Percentiles rank a stretch among this genome's conserved stretches.
These are phyloP conservation scores for Aspidiotus destructor DNA, from an alignment of 2,888 invertebrate genomes.

Conservation along the genomic window DNA sequence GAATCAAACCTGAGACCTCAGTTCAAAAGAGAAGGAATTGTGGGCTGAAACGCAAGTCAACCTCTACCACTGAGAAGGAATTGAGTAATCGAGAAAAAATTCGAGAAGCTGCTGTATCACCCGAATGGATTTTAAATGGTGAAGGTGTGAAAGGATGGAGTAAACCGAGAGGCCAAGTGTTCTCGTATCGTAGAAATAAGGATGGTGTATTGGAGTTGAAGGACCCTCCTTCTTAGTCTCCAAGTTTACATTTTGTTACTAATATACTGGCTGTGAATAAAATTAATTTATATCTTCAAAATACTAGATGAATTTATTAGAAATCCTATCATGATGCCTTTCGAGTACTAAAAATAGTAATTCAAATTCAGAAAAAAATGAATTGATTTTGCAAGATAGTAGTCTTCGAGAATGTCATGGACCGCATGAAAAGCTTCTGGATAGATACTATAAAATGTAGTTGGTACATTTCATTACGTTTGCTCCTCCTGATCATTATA, in stretches of 20 bases:
- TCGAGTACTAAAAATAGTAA: too few relatives aligned
- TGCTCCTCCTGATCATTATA: too few relatives aligned
- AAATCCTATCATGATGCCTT: too few relatives aligned
- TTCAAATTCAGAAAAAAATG: too few relatives aligned
- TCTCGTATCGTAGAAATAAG: background rate
- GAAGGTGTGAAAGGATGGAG: conserved; percentile 19
- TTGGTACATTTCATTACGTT: too few relatives aligned
- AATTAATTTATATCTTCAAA: too few relatives aligned
- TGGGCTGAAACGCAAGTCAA: background rate
- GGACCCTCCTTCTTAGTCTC: background rate
- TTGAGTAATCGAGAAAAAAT: background rate
- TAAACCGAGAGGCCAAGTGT: conserved; percentile 15
- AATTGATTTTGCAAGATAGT: too few relatives aligned
- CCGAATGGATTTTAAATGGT: conserved; percentile 22
- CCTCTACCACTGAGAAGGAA: background rate
- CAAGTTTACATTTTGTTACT: background rate
- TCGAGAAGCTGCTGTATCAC: conserved; percentile 17
- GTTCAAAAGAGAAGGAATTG: conserved; percentile 1
- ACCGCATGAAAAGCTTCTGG: too few relatives aligned
- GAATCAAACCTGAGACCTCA: background rate
- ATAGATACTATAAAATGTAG: too few relatives aligned
- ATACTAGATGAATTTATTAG: too few relatives aligned
- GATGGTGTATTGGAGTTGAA: conserved; percentile 11
- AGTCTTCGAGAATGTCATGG: too few relatives aligned
- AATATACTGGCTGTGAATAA: too few relatives aligned